A percentile compares a stretch with the other conserved stretches of the same genome.
phyloP scores from a whole-genome alignment of 1,140 invertebrate species.

The Brachionus rotundiformis region DNA sequence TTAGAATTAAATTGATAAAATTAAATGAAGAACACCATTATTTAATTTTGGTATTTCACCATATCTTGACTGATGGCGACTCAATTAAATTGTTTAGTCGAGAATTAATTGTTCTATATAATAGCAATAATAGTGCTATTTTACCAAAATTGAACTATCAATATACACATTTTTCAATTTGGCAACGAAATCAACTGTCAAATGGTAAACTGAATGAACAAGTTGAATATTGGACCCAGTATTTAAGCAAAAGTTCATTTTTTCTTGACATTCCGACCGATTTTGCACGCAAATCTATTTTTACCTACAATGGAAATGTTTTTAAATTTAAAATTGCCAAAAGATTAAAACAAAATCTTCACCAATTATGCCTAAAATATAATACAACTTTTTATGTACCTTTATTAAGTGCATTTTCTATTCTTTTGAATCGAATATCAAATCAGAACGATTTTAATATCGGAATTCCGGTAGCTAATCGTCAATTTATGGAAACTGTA shows the following conservation, averaged over 20 bases:
- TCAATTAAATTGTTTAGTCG: background rate
- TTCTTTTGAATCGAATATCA: background rate
- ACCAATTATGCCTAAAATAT: background rate
- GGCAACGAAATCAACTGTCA: background rate
- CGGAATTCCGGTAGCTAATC: background rate
- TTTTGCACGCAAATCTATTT: background rate
- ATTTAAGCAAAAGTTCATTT: background rate
- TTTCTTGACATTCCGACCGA: background rate
- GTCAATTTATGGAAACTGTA: background rate
- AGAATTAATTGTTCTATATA: background rate
- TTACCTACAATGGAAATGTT: background rate
- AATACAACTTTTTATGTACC: background rate
- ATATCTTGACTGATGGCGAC: background rate
- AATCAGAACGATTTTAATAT: conserved; percentile 7
- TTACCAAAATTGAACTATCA: background rate
- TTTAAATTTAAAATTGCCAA: background rate
- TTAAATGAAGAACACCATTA: background rate
- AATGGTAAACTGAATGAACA: background rate
- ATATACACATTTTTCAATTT: background rate
- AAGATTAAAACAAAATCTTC: background rate
- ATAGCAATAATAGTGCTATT: background rate
- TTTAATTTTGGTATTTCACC: background rate
- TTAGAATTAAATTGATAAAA: background rate
- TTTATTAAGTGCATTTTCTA: background rate
- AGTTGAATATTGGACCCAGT: background rate